phyloP scores from a whole-genome alignment of 2,888 invertebrate species.

The Macropis europaea region DNA sequence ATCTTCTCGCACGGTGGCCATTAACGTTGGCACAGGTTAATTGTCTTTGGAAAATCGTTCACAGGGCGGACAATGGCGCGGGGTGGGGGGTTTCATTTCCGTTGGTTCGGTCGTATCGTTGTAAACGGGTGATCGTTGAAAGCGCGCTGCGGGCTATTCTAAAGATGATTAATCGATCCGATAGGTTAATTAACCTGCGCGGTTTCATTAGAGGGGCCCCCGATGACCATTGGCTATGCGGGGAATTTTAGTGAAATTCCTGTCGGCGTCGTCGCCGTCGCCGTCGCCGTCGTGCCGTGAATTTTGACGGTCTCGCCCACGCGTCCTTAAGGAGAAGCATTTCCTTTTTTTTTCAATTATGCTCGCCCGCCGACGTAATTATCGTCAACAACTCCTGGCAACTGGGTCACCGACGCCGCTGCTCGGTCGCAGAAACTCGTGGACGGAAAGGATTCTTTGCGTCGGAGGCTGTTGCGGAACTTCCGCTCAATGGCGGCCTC shows the following conservation, averaged over 20 bases:
- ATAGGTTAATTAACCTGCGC: constrained; percentile 71
- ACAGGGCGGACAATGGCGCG: too few species aligned
- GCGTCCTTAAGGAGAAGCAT: constrained; percentile 11
- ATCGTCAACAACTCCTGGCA: constrained; percentile 18
- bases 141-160: constrained; percentile 23
- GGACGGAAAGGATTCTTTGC: too few species aligned
- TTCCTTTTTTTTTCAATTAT: constrained; percentile 28
- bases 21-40: too few species aligned
- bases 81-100: too few species aligned
- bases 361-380: constrained; percentile 9
- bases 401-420: constrained; percentile 27
- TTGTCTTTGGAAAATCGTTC: too few species aligned
- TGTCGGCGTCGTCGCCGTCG: constrained; percentile 31
- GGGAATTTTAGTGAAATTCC: constrained; percentile 74
- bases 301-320: constrained; percentile 57
- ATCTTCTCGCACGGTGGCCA: too few species aligned
- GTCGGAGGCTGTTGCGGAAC: too few species aligned
- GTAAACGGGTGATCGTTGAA: constrained; percentile 5
- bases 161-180: constrained; percentile 72
- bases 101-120: too few species aligned
- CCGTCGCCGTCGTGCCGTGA: constrained; percentile 58
- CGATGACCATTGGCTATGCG: constrained; percentile 57
- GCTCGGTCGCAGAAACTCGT: too few species aligned
- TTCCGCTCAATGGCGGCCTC: too few species aligned
- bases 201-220: constrained; percentile 67